These are phyloP conservation scores for Brachyhypopomus occidentalis DNA, from an alignment of 2,113 vertebrate species.

Conservation along the genomic window DNA sequence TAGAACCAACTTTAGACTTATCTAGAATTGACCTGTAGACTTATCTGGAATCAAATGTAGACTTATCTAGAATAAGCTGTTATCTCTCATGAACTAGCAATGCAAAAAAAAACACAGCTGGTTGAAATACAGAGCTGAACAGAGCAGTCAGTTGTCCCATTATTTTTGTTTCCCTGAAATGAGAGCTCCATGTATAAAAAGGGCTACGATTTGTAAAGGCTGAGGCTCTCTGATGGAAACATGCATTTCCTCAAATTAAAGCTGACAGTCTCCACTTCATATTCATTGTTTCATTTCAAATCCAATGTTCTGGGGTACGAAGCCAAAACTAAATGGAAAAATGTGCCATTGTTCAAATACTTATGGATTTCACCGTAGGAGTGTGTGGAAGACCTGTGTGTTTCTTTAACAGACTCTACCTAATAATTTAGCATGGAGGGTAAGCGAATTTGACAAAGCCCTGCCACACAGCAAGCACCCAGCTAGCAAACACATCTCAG, in stretches of 20 bases:
- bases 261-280: neutral
- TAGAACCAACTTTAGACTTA: too few species aligned
- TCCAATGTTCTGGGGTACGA: neutral
- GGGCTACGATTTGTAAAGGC: too few species aligned
- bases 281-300: neutral
- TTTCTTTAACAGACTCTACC: conserved; percentile 27
- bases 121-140: too few species aligned
- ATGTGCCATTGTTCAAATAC: neutral
- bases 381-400: conserved; percentile 6
- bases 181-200: too few species aligned
- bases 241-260: neutral
- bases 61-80: too few species aligned
- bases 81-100: too few species aligned
- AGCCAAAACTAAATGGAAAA: neutral
- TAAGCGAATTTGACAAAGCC: conserved; percentile 14
- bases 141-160: too few species aligned
- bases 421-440: conserved; percentile 6
- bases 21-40: too few species aligned
- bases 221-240: neutral
- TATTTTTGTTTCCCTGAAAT: too few species aligned
- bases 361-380: neutral
- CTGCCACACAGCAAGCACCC: neutral
- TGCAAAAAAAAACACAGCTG: too few species aligned
- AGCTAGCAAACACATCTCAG: conserved; percentile 19
- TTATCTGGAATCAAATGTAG: too few species aligned